Base-by-base conservation (phyloP, 2,113 vertebrate species). In the Isurus oxyrinchus region DNA sequence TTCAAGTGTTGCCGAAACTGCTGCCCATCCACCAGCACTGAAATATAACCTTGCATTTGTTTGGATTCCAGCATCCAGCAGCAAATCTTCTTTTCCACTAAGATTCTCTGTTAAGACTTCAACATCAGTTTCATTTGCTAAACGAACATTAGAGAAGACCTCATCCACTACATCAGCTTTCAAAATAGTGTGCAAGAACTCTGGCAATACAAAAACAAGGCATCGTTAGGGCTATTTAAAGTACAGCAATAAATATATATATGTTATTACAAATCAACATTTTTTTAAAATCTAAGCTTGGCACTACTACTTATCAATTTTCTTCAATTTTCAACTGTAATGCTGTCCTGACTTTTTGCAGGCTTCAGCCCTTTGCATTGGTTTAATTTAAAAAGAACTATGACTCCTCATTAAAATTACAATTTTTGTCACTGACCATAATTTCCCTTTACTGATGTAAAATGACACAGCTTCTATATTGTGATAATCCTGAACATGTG, bases 91-190 rank as follows among this genome's bases (percentile, higher is more conserved):
- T 72, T 95, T 95, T 44, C 94, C 94, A 72, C 66, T 95, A 14
- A 95, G 66, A 27, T 95, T 95, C 66, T 95, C 94, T 16, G 94
- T 95, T 44, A 95, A 72, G 40, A 95, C 94, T 72, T 95, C 94
- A 13, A 95, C 66, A 72, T 95, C 94, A 72, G 63, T 31, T 72
- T 95, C 94, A 67, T 95, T 95, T 67, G 66, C 94, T 72, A 95
- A 72, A 72, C 94, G 94, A 72, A 69, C 94, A 35, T 72, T 95
- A 27, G 94, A 72, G 67, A 53, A 95, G 94, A 95, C 25, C 49
- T 95, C 94, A 53, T 95, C 66, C 94, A 95, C 94, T 13, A 72
- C 94, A 49, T 95, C 66, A 95, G 66, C 25, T 67, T 95, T 95
- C 94, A 95, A 72, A 72, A 95, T 31, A 31, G 94, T 27, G 49